Evolutionary conservation across 64 coral and sea anemone species (phyloP), one percentile per base, ranked within the genome.

Genomic region (Stichodactyla mertensii): DNA sequence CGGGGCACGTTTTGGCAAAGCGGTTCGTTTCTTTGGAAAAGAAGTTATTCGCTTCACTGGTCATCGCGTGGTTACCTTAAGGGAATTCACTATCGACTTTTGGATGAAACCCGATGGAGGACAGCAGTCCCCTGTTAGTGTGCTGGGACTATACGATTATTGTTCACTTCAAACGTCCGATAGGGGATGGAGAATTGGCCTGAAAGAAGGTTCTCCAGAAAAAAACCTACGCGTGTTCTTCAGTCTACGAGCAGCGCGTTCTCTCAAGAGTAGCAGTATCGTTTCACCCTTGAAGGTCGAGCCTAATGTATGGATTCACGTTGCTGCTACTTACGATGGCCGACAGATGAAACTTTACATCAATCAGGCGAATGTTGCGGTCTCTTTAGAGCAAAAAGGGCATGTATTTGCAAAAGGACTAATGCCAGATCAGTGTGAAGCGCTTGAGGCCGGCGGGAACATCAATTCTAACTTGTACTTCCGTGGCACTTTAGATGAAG

Each of bases 91-190:
- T n/a, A 52, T 99, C 18, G 93, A 99, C 24, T 92, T 99, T 70
- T 99, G 97, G 97, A 88, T 99, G 82, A 99, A 83, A 12, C 90
- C 97, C 18, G 97, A 99, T 79, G 97, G 97, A 57, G 97, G 97
- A 4, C 97, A 99, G 51, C 77, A 88, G 54, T 95, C 93, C 66
- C 97, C 97, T 14, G 90, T 94, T 4, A 88, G 79, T 1, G 85
- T 99, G 2, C 15, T 99, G 5, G 93, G 90, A 4, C 54, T 92
- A 56, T 93, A 90, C 86, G 97, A 99, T 61, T 87, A 91, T 22
- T 99, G 97, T 67, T 90, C 97, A 26, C 82, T 88, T 11, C 71
- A 88, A 7, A 26, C 77, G 7, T 69, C 84, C 80, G 93, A 94
- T 58, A 87, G 97, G 52, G 97, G 97, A 54, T 99, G 97, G 97